phyloP scores from a whole-genome alignment of 2,113 vertebrate species.

The Pseudonaja textilis region DNA sequence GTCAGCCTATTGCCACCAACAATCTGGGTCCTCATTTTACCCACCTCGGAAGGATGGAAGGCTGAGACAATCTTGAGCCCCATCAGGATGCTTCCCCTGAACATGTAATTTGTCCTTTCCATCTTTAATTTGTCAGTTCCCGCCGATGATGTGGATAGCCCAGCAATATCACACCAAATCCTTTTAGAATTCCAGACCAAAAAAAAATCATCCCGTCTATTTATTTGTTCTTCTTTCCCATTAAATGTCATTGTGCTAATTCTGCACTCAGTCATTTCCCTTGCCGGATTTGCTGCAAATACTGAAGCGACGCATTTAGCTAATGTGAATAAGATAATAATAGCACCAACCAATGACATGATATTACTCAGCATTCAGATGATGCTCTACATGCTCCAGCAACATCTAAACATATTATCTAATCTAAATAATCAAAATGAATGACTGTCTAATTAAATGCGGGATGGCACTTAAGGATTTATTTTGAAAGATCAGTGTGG shows the following conservation, averaged over 20 bases:
- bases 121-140: not conserved
- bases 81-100: not conserved
- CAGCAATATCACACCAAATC: not conserved
- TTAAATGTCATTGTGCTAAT: not conserved
- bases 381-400: not conserved
- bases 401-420: slow-evolving; percentile 5
- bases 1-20: not conserved
- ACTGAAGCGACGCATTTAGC: not conserved
- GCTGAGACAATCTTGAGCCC: not conserved
- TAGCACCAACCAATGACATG: not conserved
- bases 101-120: not conserved
- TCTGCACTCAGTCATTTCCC: not conserved
- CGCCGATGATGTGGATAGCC: not conserved
- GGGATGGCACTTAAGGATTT: not conserved
- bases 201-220: not conserved
- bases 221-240: not conserved
- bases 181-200: not conserved
- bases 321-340: not conserved
- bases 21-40: not conserved
- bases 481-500: slow-evolving; percentile 16
- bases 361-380: slow-evolving; percentile 12
- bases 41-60: not conserved
- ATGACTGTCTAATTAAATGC: not conserved
- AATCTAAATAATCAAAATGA: slow-evolving; percentile 8
- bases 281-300: not conserved